Evolutionary conservation across 2,888 invertebrate species (phyloP).

Genomic region (Diarsia mendica): DNA sequence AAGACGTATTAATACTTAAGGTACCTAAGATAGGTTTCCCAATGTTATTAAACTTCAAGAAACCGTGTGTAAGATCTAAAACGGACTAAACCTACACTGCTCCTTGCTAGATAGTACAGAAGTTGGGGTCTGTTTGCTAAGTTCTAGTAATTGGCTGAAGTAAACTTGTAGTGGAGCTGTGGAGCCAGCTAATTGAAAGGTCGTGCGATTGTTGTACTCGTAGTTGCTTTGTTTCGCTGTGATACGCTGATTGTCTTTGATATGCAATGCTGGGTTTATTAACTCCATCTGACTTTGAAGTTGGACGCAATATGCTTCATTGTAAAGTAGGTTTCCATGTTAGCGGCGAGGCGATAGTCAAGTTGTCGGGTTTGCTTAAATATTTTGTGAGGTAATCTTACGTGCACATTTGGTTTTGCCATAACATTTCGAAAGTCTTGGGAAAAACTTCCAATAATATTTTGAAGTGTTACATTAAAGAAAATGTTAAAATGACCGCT

Average conservation of each 20-base stretch:
- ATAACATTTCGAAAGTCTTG: background rate
- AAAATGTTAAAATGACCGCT: background rate
- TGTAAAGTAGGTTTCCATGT: background rate
- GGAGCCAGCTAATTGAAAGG: slow-evolving; percentile 34
- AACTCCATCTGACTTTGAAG: background rate
- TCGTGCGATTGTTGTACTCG: slow-evolving; percentile 8
- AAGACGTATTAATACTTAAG: background rate
- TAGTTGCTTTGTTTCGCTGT: slow-evolving; percentile 24
- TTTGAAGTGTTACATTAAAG: background rate
- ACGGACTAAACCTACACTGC: background rate
- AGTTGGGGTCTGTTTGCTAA: slow-evolving; percentile 29
- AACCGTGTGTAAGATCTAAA: background rate
- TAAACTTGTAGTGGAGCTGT: slow-evolving; percentile 29
- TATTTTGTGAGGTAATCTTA: background rate
- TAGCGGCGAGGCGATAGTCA: background rate
- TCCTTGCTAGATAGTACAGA: background rate
- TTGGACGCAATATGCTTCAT: background rate
- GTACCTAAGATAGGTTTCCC: background rate
- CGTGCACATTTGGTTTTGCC: background rate
- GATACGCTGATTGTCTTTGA: slow-evolving; percentile 39
- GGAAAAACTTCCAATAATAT: background rate
- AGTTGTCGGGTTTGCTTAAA: background rate
- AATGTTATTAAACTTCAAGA: background rate
- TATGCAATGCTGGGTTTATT: slow-evolving; percentile 4
- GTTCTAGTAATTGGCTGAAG: slow-evolving; percentile 38